Base-by-base conservation (phyloP, 2,888 invertebrate genomes). In the Apotomis betuletana region DNA sequence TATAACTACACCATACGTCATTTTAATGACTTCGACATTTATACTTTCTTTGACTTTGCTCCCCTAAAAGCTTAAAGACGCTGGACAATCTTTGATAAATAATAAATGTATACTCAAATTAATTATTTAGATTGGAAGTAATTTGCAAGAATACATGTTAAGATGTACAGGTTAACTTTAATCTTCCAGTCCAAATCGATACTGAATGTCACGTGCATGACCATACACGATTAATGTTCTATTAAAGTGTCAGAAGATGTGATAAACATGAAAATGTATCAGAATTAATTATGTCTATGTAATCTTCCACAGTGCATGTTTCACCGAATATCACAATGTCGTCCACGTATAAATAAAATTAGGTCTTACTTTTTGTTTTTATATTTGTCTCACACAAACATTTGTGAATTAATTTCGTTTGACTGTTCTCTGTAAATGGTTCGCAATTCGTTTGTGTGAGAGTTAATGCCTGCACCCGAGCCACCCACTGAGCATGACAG, bases 301-400 rank as follows among this genome's bases (percentile, higher is more conserved):
- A 73, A 83, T 84, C 81, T 83, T 86, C 84, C 89, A 88, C 91
- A 88, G 91, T 90, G 92, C 92, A 92, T 92, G 92, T 90, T 81
- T 89, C 92, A 91, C 91, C 87, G 83, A 87, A 83, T 84, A 83
- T 87, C 89, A 91, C 90, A 83, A 84, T 85, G 82, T 86, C 86
- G 85, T 87, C 87, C 84, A 85, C 81, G 81, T 84, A 81, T 77
- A 83, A 81, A 81, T 41, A 87, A 57, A 46, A 57, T 64, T 83
- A 86, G 82, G 82, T 83, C 81, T 86, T 85, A 82, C 81, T 83
- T 84, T 87, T 83, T 87, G 83, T 87, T 87, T 78, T 78, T 73
- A 79, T 82, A 84, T 81, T 83, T 79, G 76, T 87, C 86, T 87
- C 84, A 81, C 86, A 85, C 85, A 86, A 90, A 88, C 84, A 78